Evolutionary conservation across 2,113 vertebrate genomes (phyloP), one percentile per base, ranked within the genome.

Genomic region (Thermophis baileyi): DNA sequence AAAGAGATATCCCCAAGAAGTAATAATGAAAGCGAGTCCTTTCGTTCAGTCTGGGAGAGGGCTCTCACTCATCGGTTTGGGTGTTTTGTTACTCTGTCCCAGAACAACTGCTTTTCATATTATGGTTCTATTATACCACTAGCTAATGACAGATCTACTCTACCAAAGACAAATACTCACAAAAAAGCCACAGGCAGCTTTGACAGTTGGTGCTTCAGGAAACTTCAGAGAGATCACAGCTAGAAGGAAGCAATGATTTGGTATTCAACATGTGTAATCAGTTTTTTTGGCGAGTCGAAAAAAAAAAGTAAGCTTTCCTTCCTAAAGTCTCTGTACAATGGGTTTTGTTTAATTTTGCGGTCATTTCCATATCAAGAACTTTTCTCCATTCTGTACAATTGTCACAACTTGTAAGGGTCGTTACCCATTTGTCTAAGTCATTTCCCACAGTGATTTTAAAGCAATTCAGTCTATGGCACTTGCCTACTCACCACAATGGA

Each of bases 191-290:
- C 99, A 99, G 54, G 99, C 98, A 92, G 99, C 98, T 98, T 99
- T 99, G 94, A 99, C 99, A 0, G 99, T 99, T n/a, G 99, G 99
- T 89, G 98, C 98, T 96, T 99, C 99, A 0, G 99, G 99, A 95
- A 99, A 99, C 97, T 99, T 99, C 93, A 99, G 98, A 0, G 99
- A 99, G 96, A 99, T 97, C 95, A 99, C 97, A 96, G 98, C 99
- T 99, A 96, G 4, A 69, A 87, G 96, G 94, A 96, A 95, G 94
- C 46, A 22, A 0, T 24, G 27, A 18, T 88, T 97, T 49, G 97
- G 91, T 14, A 93, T 60, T 35, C 88, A 95, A 91, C 55, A 94
- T 85, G 35, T 1, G 25, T 0, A 1, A n/a, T 16, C 46, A 40
- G 1, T 89, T 95, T 92, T 93, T 85, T 35, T 44, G 4, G 27